Base-by-base conservation (phyloP, 2,797 vertebrate genomes). In the Oryzias sinensis region DNA sequence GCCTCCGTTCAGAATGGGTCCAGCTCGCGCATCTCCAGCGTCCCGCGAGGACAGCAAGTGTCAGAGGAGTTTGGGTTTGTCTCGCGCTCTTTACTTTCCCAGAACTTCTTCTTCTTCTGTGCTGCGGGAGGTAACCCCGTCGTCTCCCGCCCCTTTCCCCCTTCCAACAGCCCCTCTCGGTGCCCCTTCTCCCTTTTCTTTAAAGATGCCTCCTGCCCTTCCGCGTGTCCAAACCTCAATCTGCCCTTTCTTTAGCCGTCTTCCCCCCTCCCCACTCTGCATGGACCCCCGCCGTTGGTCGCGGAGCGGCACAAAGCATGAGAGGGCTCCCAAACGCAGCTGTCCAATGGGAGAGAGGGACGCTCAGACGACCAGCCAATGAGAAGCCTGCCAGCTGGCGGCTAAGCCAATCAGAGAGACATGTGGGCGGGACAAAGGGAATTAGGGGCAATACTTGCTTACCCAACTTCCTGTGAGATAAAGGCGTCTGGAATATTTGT, bases 71-170 rank as follows among this genome's bases (percentile, higher is more conserved):
- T 27, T 69, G 75, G 68, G 76, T 85, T 68, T 64, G 68, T 81
- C 75, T 68, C 61, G 59, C 53, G 77, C 83, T 89, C 85, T 91
- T 91, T 88, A 92, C 89, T 92, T 91, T 89, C 89, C 87, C 88
- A 89, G 85, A 90, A 90, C 77, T 90, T 90, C 77, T 86, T 65
- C 71, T 86, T 65, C 71, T 62, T 37, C 33, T 62, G 82, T 53
- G 80, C 79, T 71, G 84, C 70, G 84, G 68, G 86, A 87, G 76
- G 76, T 75, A 82, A 78, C 86, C 80, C 80, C 76, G 59, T 62
- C 33, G 61, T 44, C 70, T 82, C 81, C 81, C 72, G 66, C 81
- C 76, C 68, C 79, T 68, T 62, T 72, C 50, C 24, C 46, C 5
- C 40, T 52, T 25, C 46, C 46, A 60, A 62, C 79, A 16, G 64